Percentiles rank a stretch among this genome's conserved stretches.
phyloP scores from a whole-genome alignment of 2,113 vertebrate genomes.

The Siniperca chuatsi region DNA sequence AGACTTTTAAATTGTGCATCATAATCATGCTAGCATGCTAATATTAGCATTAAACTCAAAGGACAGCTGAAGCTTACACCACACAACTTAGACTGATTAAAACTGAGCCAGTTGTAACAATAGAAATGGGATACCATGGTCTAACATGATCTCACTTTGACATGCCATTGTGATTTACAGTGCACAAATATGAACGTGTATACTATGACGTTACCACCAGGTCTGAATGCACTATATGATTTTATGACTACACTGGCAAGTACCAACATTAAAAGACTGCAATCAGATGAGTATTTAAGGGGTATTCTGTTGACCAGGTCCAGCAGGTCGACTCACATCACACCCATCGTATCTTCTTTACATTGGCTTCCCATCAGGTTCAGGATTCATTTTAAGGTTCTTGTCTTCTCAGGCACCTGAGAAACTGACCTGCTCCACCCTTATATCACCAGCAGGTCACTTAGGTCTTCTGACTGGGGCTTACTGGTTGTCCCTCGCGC shows the following conservation, averaged over 20 bases:
- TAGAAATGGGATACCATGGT: background rate
- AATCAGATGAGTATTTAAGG: slow-evolving; percentile 3
- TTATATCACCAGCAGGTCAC: too few relatives aligned
- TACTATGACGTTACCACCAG: background rate
- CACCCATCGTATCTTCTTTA: too few relatives aligned
- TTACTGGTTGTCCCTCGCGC: too few relatives aligned
- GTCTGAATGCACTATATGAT: background rate
- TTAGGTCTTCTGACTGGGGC: too few relatives aligned
- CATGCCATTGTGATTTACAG: slow-evolving; percentile 6
- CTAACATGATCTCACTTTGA: slow-evolving; percentile 10
- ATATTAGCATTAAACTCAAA: slow-evolving; percentile 11
- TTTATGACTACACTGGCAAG: background rate
- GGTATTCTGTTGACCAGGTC: background rate
- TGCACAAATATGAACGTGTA: background rate
- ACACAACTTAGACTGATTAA: background rate
- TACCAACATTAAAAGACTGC: background rate
- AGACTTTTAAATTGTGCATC: background rate
- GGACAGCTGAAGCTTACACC: background rate
- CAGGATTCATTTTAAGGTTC: too few relatives aligned
- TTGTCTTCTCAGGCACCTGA: too few relatives aligned
- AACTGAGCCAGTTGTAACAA: background rate
- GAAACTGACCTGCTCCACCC: too few relatives aligned
- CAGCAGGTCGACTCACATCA: too few relatives aligned
- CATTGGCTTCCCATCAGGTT: too few relatives aligned
- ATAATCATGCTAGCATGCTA: background rate